Base-by-base conservation (phyloP, 2,888 invertebrate genomes). In the Stomorhina lunata region DNA sequence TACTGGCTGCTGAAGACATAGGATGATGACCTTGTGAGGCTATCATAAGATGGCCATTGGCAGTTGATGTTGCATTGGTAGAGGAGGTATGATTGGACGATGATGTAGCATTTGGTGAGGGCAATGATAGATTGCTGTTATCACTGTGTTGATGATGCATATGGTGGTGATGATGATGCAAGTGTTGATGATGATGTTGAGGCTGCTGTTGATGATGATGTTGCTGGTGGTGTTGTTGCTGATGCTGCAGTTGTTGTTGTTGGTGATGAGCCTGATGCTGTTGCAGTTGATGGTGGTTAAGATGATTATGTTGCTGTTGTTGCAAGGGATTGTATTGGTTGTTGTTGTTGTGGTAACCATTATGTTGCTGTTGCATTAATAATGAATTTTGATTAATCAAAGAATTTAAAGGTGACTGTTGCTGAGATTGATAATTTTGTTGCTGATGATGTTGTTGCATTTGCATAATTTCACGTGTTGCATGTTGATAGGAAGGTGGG, bases 141-240 rank as follows among this genome's bases (percentile, higher is more conserved):
- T 55, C 87, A 84, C 77, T 87, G 72, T 88, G 89, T 55, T 90
- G 89, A 81, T 93, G 93, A 85, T 93, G 89, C 83, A 93, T 92
- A 86, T 88, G 86, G 10, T 86, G 86, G 12, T 86, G 87, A 4
- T 93, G 84, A n/a, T 87, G 86, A 80, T 85, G 81, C 43, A 87
- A 85, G n/a, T 87, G 87, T 37, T 82, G 84, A 37, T 87, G 86
- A 1, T 87, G 61, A 66, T 87, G 87, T 6, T 86, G 87, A 43
- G 86, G 84, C 4, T 82, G 84, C 0, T 80, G 84, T 4, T 86
- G 86, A 15, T 88, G 87, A 5, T 85, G 88, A 43, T 93, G 93
- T 57, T 94, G 93, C 85, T 94, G 94, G 86, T 95, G 94, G 77
- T 94, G 92, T 86, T 94, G 95, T 89, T 85, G 91, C 88, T 86